Base-by-base conservation (phyloP, 2,888 invertebrate species). In the Amphipoea lucens region DNA sequence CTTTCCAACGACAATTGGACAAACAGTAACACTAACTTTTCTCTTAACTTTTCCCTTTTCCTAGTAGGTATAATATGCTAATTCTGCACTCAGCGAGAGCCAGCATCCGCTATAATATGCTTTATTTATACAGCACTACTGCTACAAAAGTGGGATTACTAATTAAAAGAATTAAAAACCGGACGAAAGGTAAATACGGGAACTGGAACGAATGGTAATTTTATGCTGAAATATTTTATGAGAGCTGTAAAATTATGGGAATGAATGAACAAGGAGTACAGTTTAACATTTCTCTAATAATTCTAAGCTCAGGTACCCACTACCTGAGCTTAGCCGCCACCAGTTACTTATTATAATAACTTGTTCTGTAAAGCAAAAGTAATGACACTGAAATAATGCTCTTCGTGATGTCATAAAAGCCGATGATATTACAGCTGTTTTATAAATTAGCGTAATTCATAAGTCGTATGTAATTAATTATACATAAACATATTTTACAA, bases 141-240 rank as follows among this genome's bases (percentile, higher is more conserved):
- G 54, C 51, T 73, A 29, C n/a, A 23, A 71, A 74, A 68, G 14
- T 74, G n/a, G 29, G n/a, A 3, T 23, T 29, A 63, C 54, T 54
- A 79, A 82, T 84, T 62, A 51, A 67, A 79, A 70, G 4, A 68
- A 71, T 66, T 51, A 66, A 80, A 84, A 84, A 60, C 65, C 23
- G 42, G 60, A 79, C 40, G 7, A 62, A 84, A 70, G 0, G n/a
- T 14, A 65, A 79, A 79, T 23, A 74, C 23, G 14, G 60, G 70
- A 70, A 14, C 11, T 9, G 23, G 36, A 36, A 51, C 29, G 2
- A 78, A 68, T 42, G 9, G 14, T 5, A 1, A 62, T 62, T 70
- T 54, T 48, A 51, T 48, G 4, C 54, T 62, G n/a, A 7, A 67
- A 48, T 7, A 69, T 65, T 68, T 66, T 20, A 60, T 63, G 23